A percentile compares a stretch with the other conserved stretches of the same genome.
These are phyloP conservation scores for Mionectes olivaceus DNA, from an alignment of 2,797 vertebrate genomes.

Conservation along the genomic window DNA sequence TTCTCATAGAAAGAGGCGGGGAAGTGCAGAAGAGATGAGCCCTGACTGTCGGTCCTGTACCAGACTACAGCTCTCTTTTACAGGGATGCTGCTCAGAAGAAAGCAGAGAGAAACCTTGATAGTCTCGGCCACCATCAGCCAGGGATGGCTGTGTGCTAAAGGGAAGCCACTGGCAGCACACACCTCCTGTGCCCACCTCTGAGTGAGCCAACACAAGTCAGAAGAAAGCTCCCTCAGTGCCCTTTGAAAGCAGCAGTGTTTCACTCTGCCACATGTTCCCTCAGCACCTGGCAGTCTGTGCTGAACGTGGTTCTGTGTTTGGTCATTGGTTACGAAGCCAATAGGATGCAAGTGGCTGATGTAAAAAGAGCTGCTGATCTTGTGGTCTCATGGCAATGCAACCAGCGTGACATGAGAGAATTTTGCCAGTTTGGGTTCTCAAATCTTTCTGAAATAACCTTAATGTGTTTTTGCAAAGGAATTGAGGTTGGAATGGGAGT, in stretches of 20 bases:
- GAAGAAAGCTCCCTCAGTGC: neutral
- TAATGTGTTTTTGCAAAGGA: neutral
- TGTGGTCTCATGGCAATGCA: neutral
- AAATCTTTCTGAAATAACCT: neutral
- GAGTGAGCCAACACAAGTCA: rapidly evolving
- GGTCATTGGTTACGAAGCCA: neutral
- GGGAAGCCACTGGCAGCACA: neutral
- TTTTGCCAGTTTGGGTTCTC: neutral
- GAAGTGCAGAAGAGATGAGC: neutral
- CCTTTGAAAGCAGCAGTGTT: neutral
- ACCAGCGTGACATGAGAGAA: neutral
- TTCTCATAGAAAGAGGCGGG: neutral
- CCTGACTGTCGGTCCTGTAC: neutral
- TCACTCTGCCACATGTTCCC: neutral
- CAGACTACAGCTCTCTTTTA: neutral
- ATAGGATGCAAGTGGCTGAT: neutral
- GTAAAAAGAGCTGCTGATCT: neutral
- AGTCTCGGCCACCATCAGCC: neutral
- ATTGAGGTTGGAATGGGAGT: neutral
- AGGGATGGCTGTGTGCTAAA: neutral
- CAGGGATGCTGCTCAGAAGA: neutral
- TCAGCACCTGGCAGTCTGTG: neutral
- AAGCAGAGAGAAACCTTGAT: neutral
- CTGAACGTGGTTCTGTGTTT: neutral
- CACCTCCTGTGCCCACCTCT: neutral